Evolutionary conservation across 2,888 invertebrate genomes (phyloP).

Genomic region (Steinernema hermaphroditum): DNA sequence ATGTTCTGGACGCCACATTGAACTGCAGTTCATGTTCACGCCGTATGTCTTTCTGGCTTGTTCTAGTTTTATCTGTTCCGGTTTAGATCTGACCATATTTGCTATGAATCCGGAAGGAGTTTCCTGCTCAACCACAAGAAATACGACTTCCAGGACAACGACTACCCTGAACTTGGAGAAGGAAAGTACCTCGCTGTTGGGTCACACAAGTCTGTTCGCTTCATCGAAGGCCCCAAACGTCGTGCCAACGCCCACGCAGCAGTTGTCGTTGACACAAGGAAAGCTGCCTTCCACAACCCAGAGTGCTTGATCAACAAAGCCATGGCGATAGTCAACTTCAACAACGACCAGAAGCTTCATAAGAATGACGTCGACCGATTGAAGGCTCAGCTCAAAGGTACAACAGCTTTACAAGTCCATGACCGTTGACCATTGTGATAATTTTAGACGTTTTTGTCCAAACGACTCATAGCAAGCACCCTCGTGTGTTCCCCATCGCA

Average conservation of each 20-base stretch:
- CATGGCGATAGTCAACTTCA: conserved; percentile 31
- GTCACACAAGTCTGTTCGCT: conserved; percentile 40
- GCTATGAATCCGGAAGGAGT: conserved; percentile 36
- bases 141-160: conserved; percentile 35
- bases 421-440: neutral
- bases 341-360: conserved; percentile 2
- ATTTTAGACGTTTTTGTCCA: conserved; percentile 8
- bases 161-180: conserved; percentile 37
- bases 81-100: conserved; percentile 36
- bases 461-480: too few relatives aligned
- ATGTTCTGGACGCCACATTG: conserved; percentile 14
- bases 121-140: conserved; percentile 38
- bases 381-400: too few relatives aligned
- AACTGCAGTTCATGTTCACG: conserved; percentile 35
- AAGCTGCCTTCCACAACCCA: conserved; percentile 24
- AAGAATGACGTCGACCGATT: conserved; percentile 24
- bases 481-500: too few relatives aligned
- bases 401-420: neutral
- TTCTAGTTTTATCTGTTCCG: neutral
- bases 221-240: conserved; percentile 39
- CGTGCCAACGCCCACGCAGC: conserved; percentile 35
- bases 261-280: conserved; percentile 43
- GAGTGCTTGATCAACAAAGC: conserved; percentile 35
- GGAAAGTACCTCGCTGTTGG: conserved; percentile 41
- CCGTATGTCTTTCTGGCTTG: conserved; percentile 39